These are phyloP conservation scores for Okapia johnstoni DNA, from an alignment of 2,113 vertebrate genomes.

Conservation along the genomic window DNA sequence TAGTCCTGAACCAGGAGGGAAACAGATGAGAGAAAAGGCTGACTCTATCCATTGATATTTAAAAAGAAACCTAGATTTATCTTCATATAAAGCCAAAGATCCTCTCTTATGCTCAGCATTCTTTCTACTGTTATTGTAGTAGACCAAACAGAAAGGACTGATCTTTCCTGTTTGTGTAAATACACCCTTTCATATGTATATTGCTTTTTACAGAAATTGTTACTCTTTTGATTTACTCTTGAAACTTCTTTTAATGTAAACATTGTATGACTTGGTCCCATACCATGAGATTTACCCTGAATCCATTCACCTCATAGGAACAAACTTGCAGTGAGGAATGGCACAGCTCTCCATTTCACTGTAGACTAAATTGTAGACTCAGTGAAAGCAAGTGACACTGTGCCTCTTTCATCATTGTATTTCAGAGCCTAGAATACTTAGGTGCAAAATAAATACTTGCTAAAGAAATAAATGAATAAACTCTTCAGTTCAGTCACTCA, in stretches of 20 bases:
- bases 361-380: neutral
- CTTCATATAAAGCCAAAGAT: neutral
- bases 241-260: neutral
- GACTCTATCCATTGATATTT: neutral
- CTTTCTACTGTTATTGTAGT: neutral
- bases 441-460: neutral
- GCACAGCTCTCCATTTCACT: neutral
- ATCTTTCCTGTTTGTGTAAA: neutral
- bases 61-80: neutral
- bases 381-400: neutral
- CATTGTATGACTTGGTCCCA: neutral
- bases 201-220: neutral
- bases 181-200: neutral
- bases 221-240: neutral
- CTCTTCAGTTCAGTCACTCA: neutral
- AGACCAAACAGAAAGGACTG: neutral
- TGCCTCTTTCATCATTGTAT: neutral
- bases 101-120: neutral
- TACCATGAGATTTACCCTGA: neutral
- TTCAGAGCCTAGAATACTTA: neutral
- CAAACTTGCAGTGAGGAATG: neutral
- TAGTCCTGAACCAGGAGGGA: neutral
- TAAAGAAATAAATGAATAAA: neutral
- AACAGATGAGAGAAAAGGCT: neutral
- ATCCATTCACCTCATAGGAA: neutral